Evolutionary conservation across 2,113 vertebrate species (phyloP).

Genomic region (Actinemys pallida): DNA sequence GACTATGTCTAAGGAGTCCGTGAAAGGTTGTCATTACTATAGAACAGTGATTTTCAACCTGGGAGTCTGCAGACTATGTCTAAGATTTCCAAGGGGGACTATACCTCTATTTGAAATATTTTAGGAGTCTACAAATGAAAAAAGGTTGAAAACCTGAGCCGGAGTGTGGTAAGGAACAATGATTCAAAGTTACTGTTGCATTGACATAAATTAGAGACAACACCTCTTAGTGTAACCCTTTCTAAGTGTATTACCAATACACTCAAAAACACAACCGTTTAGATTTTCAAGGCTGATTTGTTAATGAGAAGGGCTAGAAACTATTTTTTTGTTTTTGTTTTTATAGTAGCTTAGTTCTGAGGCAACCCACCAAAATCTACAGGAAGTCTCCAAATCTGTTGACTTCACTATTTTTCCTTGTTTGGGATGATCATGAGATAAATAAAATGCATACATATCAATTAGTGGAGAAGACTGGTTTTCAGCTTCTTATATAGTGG

Average conservation of each 20-base stretch:
- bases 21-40: too few relatives aligned
- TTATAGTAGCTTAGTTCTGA: not conserved
- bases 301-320: not conserved
- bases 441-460: not conserved
- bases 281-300: not conserved
- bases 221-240: not conserved
- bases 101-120: too few relatives aligned
- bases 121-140: too few relatives aligned
- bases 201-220: not conserved
- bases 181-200: not conserved
- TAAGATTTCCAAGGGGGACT: too few relatives aligned
- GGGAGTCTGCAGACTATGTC: too few relatives aligned
- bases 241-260: not conserved
- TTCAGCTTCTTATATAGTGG: fast-evolving
- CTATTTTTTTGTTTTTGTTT: not conserved
- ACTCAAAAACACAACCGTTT: not conserved
- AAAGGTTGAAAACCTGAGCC: not conserved
- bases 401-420: not conserved
- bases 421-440: not conserved
- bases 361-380: fast-evolving
- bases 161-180: not conserved
- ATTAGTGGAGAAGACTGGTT: slow-evolving; percentile 20
- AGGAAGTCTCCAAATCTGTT: not conserved
- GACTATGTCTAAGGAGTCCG: too few relatives aligned
- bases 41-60: too few relatives aligned